Evolutionary conservation across 2,113 vertebrate species (phyloP).

Genomic region (Tauraco erythrolophus): DNA sequence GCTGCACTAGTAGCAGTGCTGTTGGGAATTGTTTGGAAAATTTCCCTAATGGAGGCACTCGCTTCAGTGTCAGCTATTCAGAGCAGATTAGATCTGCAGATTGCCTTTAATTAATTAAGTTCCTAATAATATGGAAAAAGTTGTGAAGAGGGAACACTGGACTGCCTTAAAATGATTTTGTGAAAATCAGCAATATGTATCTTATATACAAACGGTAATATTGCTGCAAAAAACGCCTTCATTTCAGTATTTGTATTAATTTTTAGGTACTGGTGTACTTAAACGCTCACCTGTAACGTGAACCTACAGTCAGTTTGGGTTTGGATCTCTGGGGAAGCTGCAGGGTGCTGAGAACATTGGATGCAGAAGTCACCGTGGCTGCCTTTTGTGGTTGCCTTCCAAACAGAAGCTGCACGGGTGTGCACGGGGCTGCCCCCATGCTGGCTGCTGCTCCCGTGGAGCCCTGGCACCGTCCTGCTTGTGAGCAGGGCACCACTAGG

Average conservation of each 20-base stretch:
- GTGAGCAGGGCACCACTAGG: rapidly evolving
- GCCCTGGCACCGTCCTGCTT: rapidly evolving
- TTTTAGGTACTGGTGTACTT: neutral
- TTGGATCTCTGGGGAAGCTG: neutral
- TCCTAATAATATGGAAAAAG: neutral
- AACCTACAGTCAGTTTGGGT: neutral
- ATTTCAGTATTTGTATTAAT: neutral
- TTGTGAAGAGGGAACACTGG: neutral
- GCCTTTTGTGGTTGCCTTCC: neutral
- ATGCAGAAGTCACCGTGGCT: neutral
- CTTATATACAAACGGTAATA: neutral
- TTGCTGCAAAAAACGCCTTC: neutral
- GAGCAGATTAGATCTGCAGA: neutral
- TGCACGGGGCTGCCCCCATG: neutral
- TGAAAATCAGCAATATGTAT: neutral
- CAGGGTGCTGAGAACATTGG: neutral
- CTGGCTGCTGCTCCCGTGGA: neutral
- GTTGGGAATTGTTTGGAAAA: neutral
- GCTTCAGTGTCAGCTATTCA: neutral
- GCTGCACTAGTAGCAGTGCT: neutral
- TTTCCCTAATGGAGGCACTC: neutral
- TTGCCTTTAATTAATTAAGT: constrained; percentile 28
- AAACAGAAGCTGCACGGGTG: neutral
- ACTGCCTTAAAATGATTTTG: neutral
- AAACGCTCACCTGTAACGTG: neutral